phyloP scores from a whole-genome alignment of 1,140 invertebrate species.

The Schlechtendalia chinensis region DNA sequence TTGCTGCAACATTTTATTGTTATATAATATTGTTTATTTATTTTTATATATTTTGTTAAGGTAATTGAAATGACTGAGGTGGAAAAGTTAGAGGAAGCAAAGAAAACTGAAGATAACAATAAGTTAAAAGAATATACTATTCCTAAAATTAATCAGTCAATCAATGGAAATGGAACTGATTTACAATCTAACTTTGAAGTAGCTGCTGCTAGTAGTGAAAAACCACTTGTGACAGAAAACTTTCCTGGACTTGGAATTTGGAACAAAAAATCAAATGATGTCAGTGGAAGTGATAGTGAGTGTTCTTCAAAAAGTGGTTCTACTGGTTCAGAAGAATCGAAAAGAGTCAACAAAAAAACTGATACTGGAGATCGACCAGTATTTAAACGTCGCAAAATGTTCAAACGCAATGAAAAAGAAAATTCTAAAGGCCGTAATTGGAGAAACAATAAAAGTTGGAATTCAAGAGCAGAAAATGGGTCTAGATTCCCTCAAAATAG shows the following conservation, averaged over 20 bases:
- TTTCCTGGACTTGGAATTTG: not conserved
- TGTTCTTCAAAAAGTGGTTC: conserved; percentile 11
- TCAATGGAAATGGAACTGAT: conserved; percentile 20
- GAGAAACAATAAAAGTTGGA: conserved; percentile 43
- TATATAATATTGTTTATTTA: conserved; percentile 27
- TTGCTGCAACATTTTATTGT: not conserved
- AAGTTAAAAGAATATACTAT: conserved; percentile 13
- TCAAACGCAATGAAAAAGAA: conserved; percentile 28
- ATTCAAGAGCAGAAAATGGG: conserved; percentile 25
- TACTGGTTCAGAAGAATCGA: conserved; percentile 29
- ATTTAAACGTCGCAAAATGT: conserved; percentile 20
- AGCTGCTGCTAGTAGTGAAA: not conserved
- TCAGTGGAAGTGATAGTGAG: conserved; percentile 24
- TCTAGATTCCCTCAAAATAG: conserved; percentile 33
- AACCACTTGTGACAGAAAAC: not conserved
- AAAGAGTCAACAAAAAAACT: conserved; percentile 14
- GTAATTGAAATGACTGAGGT: conserved; percentile 75
- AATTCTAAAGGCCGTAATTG: conserved; percentile 17
- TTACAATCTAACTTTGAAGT: not conserved
- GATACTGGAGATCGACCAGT: conserved; percentile 12
- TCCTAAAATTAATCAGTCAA: conserved; percentile 17
- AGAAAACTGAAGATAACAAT: conserved; percentile 62
- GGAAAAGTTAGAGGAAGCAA: conserved; percentile 73
- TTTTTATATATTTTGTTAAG: conserved; percentile 54
- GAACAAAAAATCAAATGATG: conserved; percentile 30